A percentile compares a stretch with the other conserved stretches of the same genome.
phyloP scores from a whole-genome alignment of 1,140 invertebrate genomes.

The Drosophila sulfurigaster region DNA sequence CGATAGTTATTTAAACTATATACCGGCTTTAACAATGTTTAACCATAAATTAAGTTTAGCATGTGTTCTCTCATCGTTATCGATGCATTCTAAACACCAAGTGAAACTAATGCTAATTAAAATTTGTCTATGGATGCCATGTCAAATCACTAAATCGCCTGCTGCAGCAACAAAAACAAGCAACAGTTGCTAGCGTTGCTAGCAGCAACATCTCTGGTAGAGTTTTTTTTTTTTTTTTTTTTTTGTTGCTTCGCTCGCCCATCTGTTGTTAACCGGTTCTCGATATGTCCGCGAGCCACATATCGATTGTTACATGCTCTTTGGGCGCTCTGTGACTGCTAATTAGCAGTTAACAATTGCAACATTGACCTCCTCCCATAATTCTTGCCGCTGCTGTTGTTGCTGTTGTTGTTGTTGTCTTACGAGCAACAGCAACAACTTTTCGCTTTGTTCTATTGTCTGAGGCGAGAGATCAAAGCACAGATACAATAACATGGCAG shows the following conservation, averaged over 20 bases:
- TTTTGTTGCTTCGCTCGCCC: neutral
- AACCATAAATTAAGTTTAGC: too few relatives aligned
- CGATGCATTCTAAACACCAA: conserved; percentile 4
- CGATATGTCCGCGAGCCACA: conserved; percentile 51
- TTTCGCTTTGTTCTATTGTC: conserved; percentile 77
- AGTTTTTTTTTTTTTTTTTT: conserved; percentile 22
- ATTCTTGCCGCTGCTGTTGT: conserved; percentile 50
- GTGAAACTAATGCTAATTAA: conserved; percentile 27
- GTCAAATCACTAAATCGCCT: conserved; percentile 41
- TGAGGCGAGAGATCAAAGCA: conserved; percentile 68
- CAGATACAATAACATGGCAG: conserved; percentile 74
- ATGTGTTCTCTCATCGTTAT: conserved; percentile 2
- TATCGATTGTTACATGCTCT: conserved; percentile 68
- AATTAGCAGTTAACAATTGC: conserved; percentile 81
- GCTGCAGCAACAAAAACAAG: neutral
- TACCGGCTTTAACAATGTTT: too few relatives aligned
- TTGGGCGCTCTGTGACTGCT: conserved; percentile 57
- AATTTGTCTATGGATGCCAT: conserved; percentile 26
- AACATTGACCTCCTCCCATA: conserved; percentile 77
- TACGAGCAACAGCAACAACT: conserved; percentile 52
- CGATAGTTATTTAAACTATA: too few relatives aligned
- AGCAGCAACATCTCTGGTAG: conserved; percentile 21
- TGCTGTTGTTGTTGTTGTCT: conserved; percentile 27
- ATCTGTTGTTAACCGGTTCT: conserved; percentile 55
- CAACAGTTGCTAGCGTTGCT: neutral